Conservation (phyloP, 1,140 invertebrate species). For the Mamestra configurata region DNA sequence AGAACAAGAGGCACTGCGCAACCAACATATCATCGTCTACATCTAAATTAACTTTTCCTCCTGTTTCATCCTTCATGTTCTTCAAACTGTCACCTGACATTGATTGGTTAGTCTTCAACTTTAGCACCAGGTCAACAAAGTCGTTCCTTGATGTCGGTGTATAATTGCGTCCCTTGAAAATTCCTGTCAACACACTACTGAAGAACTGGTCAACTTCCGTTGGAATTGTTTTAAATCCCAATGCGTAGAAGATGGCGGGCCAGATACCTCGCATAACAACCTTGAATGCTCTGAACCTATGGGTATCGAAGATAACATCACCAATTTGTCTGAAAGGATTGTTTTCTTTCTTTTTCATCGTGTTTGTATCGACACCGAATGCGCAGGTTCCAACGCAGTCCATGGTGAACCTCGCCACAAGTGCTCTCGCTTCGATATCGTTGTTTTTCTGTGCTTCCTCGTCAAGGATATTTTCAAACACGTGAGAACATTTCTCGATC, state of each 20-base stretch:
- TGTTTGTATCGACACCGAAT: conserved; percentile 88
- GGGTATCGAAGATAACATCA: conserved; percentile 58
- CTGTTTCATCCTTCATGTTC: conserved; percentile 42
- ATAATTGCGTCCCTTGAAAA: conserved; percentile 54
- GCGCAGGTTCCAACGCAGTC: conserved; percentile 88
- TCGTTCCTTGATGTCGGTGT: conserved; percentile 56
- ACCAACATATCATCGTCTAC: conserved; percentile 86
- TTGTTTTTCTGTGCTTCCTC: conserved; percentile 49
- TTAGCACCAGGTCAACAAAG: conserved; percentile 62
- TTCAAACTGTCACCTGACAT: conserved; percentile 55
- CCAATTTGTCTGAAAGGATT: conserved; percentile 85
- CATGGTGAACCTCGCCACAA: conserved; percentile 84
- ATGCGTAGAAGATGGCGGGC: conserved; percentile 59
- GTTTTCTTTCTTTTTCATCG: conserved; percentile 80
- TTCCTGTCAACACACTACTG: conserved; percentile 45
- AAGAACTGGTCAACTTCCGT: conserved; percentile 48
- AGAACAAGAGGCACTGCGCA: conserved; percentile 90
- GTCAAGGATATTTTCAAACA: conserved; percentile 74
- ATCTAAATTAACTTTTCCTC: conserved; percentile 49
- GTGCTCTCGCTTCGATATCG: conserved; percentile 73
- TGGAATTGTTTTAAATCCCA: conserved; percentile 50
- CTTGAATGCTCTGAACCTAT: conserved; percentile 15
- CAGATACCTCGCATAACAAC: conserved; percentile 43
- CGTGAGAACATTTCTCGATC: conserved; percentile 74
- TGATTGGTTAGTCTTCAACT: conserved; percentile 50